A percentile compares a stretch with the other conserved stretches of the same genome.
Conservation (phyloP, 2,113 vertebrate species). For the Dunckerocampus dactyliophorus region DNA sequence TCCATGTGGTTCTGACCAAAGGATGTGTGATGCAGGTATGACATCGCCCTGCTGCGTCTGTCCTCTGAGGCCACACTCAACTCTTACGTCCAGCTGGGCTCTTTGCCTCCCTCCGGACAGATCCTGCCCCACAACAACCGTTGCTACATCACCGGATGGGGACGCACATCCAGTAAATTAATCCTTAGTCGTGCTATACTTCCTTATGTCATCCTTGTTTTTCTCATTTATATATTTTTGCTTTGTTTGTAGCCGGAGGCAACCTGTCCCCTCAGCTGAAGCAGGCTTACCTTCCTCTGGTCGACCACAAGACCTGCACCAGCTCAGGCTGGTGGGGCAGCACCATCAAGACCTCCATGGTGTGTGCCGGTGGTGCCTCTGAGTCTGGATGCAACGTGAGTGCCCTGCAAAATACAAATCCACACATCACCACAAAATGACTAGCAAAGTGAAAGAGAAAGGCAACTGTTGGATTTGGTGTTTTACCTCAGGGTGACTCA, state of each 20-base stretch:
- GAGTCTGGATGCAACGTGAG: conserved; percentile 78
- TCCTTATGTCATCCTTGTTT: neutral
- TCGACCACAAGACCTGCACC: conserved; percentile 72
- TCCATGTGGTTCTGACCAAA: no score
- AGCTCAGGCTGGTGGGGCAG: conserved; percentile 76
- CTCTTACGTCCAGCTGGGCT: conserved; percentile 73
- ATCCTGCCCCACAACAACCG: conserved; percentile 73
- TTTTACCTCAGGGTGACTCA: conserved; percentile 75
- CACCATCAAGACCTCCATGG: conserved; percentile 75
- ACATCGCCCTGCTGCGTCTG: conserved; percentile 76
- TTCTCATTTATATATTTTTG: neutral
- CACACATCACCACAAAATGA: neutral
- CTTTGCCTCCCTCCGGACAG: conserved; percentile 66
- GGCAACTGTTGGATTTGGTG: neutral
- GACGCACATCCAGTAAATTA: conserved; percentile 76
- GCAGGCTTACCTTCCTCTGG: conserved; percentile 75
- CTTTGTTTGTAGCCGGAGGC: conserved; percentile 67
- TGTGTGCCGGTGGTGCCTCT: conserved; percentile 78
- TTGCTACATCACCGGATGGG: conserved; percentile 87
- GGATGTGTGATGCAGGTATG: conserved; percentile 31
- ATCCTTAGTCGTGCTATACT: neutral
- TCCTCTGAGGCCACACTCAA: conserved; percentile 65
- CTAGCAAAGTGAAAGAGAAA: neutral
- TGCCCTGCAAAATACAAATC: neutral
- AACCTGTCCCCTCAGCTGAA: conserved; percentile 71